Evolutionary conservation across 1,140 invertebrate species (phyloP), one percentile per base, ranked within the genome.

Genomic region (Drosophila neocordata): DNA sequence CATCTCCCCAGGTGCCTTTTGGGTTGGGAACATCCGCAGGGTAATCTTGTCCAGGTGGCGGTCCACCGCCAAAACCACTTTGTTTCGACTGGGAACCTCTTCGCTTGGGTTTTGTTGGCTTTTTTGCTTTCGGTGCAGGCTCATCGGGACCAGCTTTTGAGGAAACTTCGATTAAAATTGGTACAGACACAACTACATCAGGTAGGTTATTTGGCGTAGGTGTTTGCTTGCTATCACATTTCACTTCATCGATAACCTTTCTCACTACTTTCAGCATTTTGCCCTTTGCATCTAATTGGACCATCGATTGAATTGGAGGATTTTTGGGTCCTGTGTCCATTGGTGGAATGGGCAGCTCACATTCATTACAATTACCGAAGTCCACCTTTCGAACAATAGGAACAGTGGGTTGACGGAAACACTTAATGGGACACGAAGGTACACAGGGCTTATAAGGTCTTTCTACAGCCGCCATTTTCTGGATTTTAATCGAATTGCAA

Each of bases 401-500:
- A 1, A 31, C 6, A 0, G 56, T 57, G 8, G 66, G 69, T 7
- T 79, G 5, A 4, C 69, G 62, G 27, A 70, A 70, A 55, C 74
- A 77, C 13, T 70, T 76, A 13, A 77, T 77, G 22, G 83, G 84
- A 12, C 66, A 68, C 6, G 52, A 27, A 4, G 31, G 6, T 3
- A 24, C 13, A 7, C 75, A 88, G 0, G 52, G 57, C 22, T 57
- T 6, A n/a, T 65, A 70, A 0, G 79, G 75, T 4, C 57, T 61
- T 35, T 87, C 83, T 11, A 60, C 13, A 0, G 67, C n/a, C 5
- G 84, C 83, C 75, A 87, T 65, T 48, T 79, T 73, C 8, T 75
- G 66, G 12, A 88, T 83, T 20, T 74, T 89, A 5, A 89, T 58
- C 12, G 79, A 58, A 7, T 79, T 79, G 18, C 66, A 51, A 6